Percentiles rank a stretch among this genome's conserved stretches.
Conservation (phyloP, 2,797 vertebrate genomes). For the Brachyrhaphis roseni region DNA sequence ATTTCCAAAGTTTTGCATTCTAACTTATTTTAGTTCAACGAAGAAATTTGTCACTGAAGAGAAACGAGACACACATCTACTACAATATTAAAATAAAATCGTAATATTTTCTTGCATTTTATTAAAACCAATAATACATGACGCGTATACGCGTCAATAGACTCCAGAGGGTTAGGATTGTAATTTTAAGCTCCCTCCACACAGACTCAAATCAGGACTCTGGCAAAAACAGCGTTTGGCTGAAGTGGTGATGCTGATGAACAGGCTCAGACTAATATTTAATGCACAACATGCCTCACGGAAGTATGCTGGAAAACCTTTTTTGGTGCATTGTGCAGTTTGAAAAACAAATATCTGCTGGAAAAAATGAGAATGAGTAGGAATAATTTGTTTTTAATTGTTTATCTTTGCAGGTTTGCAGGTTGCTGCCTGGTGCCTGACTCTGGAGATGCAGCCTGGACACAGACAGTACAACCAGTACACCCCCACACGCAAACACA, state of each 20-base stretch:
- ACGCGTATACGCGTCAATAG: no score
- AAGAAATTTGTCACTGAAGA: neutral
- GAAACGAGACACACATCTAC: neutral
- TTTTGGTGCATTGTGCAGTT: neutral
- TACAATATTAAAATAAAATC: neutral
- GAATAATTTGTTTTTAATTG: neutral
- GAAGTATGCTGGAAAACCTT: neutral
- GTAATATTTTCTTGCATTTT: no score
- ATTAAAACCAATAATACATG: no score
- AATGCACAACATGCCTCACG: neutral
- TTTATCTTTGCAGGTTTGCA: neutral
- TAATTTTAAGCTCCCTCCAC: neutral
- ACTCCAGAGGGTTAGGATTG: no score
- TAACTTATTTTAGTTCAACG: neutral
- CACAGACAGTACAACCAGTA: neutral
- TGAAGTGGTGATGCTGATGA: neutral
- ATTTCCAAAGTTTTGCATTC: neutral
- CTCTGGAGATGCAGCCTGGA: neutral
- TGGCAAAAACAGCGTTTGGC: neutral
- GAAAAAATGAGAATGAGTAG: neutral
- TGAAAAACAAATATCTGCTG: neutral
- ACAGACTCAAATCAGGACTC: neutral
- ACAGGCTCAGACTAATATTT: neutral
- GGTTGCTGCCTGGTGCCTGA: neutral
- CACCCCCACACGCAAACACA: neutral